Base-by-base conservation (phyloP, 1,140 invertebrate species). In the Calosoma granatense region DNA sequence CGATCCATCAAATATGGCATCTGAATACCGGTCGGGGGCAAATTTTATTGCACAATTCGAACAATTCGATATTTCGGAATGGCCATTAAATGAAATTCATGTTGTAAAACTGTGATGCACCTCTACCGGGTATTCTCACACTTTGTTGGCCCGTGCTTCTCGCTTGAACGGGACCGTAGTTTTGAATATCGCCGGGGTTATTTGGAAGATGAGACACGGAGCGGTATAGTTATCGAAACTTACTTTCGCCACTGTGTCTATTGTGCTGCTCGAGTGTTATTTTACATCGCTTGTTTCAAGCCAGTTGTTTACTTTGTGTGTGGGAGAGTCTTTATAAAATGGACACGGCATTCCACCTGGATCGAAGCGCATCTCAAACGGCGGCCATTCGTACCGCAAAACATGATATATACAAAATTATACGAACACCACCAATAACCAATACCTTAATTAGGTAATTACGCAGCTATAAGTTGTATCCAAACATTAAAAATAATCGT, bases 271-370 rank as follows among this genome's bases (percentile, higher is more conserved):
- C 41, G 19, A 51, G 51, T 53, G 59, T 53, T 58, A 60, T 53
- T 60, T 62, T 58, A 62, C 59, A 58, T 53, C 20, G 52, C 51
- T 62, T 60, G 56, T 62, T 62, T 58, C 56, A 36, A 62, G 43
- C 59, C n/a, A 26, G 54, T 30, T 55, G 26, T 55, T 55, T 55
- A 36, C 54, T 55, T 55, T 55, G 54, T 55, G 54, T 55, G 54
- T 55, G 21, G 54, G 26, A 55, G 54, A 55, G 41, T 47, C 41
- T 47, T 47, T 47, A 47, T 47, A 47, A 47, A 47, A 47, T 47
- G 41, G 41, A 47, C 41, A 47, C 41, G 15, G 41, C 41, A 47
- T 47, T 47, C 41, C 41, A 47, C 41, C 41, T 47, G 41, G 41
- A 47, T 47, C 41, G 6, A 17, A 11, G 41, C 15, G 41, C 9